Base-by-base conservation (phyloP, 2,797 vertebrate species). In the Nannoperca australis region DNA sequence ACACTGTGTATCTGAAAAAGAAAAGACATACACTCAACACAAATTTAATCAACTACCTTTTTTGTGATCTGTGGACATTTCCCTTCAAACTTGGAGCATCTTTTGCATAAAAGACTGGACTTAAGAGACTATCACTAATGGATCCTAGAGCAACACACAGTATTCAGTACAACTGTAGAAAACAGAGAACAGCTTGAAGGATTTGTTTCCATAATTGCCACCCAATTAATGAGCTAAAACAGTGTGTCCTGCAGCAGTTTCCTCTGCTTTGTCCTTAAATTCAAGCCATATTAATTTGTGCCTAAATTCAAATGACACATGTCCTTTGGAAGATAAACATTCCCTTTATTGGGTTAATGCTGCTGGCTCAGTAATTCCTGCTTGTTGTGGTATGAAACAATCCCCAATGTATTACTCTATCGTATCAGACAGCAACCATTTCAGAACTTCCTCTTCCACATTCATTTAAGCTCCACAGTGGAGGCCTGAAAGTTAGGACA, bases 161-260 rank as follows among this genome's bases (percentile, higher is more conserved):
- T 74, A 75, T 84, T 71, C 42, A 77, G 76, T 70, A 56, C 66
- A 73, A 72, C 64, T 76, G 66, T 59, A 58, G 68, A 85, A 78
- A 83, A 70, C 51, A 61, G 73, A 85, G 70, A 81, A 65, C 73
- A 73, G 88, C 91, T 89, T 60, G 59, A 68, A 85, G 87, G 81
- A 75, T 83, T 85, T 78, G 40, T 90, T 92, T 85, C 85, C 73
- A 79, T 93, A 90, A 92, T 91, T 89, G 83, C 82, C 60, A 63
- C 68, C 71, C 80, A 93, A 91, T 93, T 93, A 94, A 93, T 88
- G 85, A 92, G 83, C 80, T 67, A 81, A 89, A 91, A 88, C 51
- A 30, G 24, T 67, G 30, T 79, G 79, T 90, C 85, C 85, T 87
- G 78, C 74, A 88, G 91, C 83, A 54, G 36, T 76, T 81, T 86